Percentiles rank a stretch among this genome's conserved stretches.
Conservation (phyloP, 2,797 vertebrate genomes). For the Darevskia nairensis region DNA sequence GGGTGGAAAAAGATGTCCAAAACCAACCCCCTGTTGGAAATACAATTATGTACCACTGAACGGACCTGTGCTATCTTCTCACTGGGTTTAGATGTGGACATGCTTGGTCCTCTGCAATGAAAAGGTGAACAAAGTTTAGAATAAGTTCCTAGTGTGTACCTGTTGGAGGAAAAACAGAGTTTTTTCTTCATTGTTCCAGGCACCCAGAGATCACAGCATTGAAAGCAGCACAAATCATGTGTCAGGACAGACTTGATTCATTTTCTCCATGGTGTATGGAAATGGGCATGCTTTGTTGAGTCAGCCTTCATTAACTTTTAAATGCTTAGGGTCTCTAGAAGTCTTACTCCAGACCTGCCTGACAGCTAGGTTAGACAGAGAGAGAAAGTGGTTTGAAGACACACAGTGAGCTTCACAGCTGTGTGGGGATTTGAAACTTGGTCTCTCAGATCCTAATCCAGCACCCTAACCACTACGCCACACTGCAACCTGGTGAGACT, state of each 20-base stretch:
- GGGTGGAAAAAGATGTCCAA: not conserved
- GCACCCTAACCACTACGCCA: no score
- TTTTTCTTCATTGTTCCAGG: not conserved
- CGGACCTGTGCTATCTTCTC: not conserved
- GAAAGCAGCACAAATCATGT: not conserved
- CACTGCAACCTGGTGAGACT: not conserved
- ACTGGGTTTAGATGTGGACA: not conserved
- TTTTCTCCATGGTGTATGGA: no score
- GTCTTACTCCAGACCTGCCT: no score
- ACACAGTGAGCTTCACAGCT: no score
- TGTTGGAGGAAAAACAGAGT: not conserved
- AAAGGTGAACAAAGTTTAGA: not conserved
- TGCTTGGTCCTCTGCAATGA: not conserved
- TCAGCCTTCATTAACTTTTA: no score
- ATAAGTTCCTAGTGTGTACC: not conserved
- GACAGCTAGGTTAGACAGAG: no score
- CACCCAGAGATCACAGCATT: not conserved
- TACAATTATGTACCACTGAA: not conserved
- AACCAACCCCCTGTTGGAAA: not conserved
- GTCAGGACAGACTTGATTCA: no score
- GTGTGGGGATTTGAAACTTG: no score
- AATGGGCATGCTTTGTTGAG: no score
- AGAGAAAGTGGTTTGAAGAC: no score
- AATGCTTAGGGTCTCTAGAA: no score
- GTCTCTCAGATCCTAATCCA: not conserved